A percentile compares a stretch with the other conserved stretches of the same genome.
Evolutionary conservation across 2,113 vertebrate genomes (phyloP).

Genomic region (Laticauda laticaudata): DNA sequence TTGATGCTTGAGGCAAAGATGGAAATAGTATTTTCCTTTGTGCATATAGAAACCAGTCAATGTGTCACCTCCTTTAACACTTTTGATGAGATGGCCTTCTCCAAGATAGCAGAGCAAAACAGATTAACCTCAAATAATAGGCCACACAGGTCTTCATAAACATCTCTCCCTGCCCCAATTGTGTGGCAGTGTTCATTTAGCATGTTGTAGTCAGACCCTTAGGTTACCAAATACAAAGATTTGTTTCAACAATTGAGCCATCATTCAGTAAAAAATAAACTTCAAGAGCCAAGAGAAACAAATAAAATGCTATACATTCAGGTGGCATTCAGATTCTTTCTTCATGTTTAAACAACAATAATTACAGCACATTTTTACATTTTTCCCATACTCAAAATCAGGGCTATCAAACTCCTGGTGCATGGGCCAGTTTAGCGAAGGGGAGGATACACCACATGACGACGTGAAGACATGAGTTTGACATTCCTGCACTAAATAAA

Average conservation of each 20-base stretch:
- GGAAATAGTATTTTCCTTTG: not conserved
- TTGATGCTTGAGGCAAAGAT: not conserved
- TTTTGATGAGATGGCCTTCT: not conserved
- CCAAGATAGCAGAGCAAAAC: not conserved
- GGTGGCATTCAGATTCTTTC: not conserved
- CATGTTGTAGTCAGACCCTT: not conserved
- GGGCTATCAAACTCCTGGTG: too few relatives aligned
- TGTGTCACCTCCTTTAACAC: not conserved
- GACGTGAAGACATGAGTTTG: too few relatives aligned
- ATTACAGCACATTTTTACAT: not conserved
- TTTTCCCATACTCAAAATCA: not conserved
- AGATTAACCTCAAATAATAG: not conserved
- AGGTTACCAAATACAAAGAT: not conserved
- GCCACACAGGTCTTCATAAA: not conserved
- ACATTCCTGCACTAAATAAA: not conserved
- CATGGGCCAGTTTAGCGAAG: too few relatives aligned
- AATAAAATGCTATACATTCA: not conserved
- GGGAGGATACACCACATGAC: too few relatives aligned
- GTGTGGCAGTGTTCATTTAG: not conserved
- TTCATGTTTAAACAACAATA: not conserved
- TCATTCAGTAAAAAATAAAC: not conserved
- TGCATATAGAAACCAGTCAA: not conserved
- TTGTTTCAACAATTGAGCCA: not conserved
- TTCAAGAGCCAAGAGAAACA: not conserved
- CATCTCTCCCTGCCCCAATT: not conserved